A percentile compares a stretch with the other conserved stretches of the same genome.
These are phyloP conservation scores for Erpornis zantholeuca DNA, from an alignment of 2,113 vertebrate species.

Conservation along the genomic window DNA sequence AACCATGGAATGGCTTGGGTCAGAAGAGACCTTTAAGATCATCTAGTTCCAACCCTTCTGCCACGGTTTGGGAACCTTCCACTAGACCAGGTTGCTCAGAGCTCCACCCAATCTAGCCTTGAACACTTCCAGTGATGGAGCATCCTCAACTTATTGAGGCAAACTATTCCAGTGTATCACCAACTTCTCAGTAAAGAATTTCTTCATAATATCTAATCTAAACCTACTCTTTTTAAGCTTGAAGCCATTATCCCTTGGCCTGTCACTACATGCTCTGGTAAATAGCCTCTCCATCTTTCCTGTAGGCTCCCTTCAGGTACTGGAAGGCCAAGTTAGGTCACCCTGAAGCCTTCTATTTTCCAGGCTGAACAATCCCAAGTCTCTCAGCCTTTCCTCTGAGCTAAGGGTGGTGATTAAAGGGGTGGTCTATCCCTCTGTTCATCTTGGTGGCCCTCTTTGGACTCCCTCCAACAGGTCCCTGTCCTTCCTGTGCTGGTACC, in stretches of 20 bases:
- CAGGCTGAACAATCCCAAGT: not conserved
- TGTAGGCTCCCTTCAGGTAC: not conserved
- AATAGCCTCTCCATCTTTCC: not conserved
- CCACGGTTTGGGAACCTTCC: not conserved
- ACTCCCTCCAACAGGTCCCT: fast-evolving
- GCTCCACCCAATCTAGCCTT: not conserved
- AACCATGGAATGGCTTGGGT: not conserved
- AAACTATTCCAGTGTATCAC: not conserved
- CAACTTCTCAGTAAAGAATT: not conserved
- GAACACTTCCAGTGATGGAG: not conserved
- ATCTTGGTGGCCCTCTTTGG: not conserved
- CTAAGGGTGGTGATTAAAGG: not conserved
- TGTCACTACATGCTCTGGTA: not conserved
- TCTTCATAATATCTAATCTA: not conserved
- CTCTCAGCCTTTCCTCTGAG: not conserved
- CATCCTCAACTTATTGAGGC: not conserved
- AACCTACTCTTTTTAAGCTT: not conserved
- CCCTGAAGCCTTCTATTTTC: not conserved
- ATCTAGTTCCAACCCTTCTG: not conserved
- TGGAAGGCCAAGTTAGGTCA: not conserved
- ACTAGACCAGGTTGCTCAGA: not conserved
- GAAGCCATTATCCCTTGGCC: not conserved
- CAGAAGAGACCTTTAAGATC: not conserved
- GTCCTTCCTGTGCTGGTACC: not conserved
- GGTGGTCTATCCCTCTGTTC: not conserved